These are phyloP conservation scores for Rhabdomys pumilio DNA, from an alignment of 2,797 vertebrate species.

Conservation along the genomic window DNA sequence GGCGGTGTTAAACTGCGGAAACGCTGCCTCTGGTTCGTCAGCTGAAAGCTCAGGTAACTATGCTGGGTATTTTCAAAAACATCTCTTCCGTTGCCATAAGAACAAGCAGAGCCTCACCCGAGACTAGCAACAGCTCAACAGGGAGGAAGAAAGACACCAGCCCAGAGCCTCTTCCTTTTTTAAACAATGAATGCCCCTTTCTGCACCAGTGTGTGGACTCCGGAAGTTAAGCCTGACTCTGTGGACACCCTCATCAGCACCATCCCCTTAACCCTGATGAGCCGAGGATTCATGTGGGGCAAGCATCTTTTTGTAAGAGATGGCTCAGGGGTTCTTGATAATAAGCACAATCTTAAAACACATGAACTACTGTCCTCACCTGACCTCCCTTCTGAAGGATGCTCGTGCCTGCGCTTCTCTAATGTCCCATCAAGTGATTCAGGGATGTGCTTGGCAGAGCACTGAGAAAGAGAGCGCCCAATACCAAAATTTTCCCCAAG, in stretches of 20 bases:
- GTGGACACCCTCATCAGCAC: neutral
- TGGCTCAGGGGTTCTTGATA: neutral
- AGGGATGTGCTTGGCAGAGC: conserved; percentile 52
- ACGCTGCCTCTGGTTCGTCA: conserved; percentile 64
- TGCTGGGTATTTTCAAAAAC: conserved; percentile 66
- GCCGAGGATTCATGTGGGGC: neutral
- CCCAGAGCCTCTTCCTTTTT: neutral
- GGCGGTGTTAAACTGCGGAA: neutral
- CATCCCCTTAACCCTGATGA: neutral
- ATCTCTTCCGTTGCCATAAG: neutral
- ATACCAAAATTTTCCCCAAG: neutral
- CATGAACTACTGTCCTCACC: neutral
- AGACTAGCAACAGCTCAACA: conserved; percentile 21
- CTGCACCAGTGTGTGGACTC: conserved; percentile 13
- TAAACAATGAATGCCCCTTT: neutral
- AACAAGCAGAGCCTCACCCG: conserved; percentile 20
- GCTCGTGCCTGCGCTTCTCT: conserved; percentile 53
- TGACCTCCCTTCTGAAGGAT: conserved; percentile 53
- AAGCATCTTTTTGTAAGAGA: neutral
- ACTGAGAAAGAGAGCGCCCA: conserved; percentile 47
- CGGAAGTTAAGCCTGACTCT: neutral
- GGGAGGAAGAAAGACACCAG: neutral
- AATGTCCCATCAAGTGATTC: conserved; percentile 51
- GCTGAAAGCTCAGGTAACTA: neutral
- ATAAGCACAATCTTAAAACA: neutral